Evolutionary conservation across 2,888 invertebrate genomes (phyloP).

Genomic region (Stenichneumon culpator): DNA sequence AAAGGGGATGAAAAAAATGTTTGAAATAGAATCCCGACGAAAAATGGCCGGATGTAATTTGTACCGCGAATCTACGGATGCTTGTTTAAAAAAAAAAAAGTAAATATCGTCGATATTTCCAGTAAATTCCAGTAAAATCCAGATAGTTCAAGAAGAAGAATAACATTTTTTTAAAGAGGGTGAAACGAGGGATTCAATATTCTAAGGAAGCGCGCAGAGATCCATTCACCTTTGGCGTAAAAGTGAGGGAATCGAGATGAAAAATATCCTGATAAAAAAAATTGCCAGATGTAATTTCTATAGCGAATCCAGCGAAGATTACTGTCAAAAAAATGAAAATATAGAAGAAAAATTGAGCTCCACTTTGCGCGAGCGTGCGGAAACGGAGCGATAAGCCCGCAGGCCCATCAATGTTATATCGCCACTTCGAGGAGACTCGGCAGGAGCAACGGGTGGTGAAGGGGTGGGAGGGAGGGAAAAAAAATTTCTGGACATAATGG

Average conservation of each 20-base stretch:
- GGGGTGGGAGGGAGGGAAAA: conserved; percentile 4
- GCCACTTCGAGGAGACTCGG: conserved; percentile 33
- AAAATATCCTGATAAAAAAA: not conserved
- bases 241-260: not conserved
- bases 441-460: conserved; percentile 23
- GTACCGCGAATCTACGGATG: not conserved
- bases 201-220: not conserved
- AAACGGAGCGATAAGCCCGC: conserved; percentile 29
- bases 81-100: too few species aligned
- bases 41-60: not conserved
- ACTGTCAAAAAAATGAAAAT: not conserved
- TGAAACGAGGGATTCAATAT: not conserved
- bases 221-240: not conserved
- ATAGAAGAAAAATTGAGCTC: conserved; percentile 4
- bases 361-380: conserved; percentile 1
- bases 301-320: not conserved
- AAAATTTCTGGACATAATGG: conserved; percentile 52
- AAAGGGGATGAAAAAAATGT: not conserved
- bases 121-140: too few species aligned
- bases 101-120: too few species aligned
- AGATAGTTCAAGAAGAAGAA: not conserved
- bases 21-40: not conserved
- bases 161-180: not conserved
- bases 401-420: conserved; percentile 36
- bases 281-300: not conserved